These are phyloP conservation scores for Pipa parva DNA, from an alignment of 2,113 vertebrate genomes.

Conservation along the genomic window DNA sequence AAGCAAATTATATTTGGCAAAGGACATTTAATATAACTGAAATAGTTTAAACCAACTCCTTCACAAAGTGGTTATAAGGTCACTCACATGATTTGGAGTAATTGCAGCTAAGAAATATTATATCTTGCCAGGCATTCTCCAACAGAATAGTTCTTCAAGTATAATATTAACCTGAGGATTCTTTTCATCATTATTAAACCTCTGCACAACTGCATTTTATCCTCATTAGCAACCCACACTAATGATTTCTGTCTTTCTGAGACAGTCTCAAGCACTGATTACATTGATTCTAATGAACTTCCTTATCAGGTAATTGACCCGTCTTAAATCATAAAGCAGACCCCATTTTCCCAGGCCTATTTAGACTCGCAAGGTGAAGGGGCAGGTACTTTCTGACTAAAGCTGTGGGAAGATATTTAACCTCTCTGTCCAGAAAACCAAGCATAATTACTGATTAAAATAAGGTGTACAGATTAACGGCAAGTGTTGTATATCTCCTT, in stretches of 20 bases:
- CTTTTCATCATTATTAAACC: constrained; percentile 10
- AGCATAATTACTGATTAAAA: constrained; percentile 28
- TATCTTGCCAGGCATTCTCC: background rate
- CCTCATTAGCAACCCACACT: constrained; percentile 37
- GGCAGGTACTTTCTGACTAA: constrained; percentile 8
- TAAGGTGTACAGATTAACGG: background rate
- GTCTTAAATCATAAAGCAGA: constrained; percentile 24
- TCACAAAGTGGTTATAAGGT: background rate
- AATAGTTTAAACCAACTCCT: background rate
- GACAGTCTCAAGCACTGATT: constrained; percentile 31
- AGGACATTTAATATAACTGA: background rate
- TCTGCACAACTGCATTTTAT: constrained; percentile 20
- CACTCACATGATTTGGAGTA: background rate
- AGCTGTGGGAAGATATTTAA: constrained; percentile 28
- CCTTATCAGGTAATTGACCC: constrained; percentile 40
- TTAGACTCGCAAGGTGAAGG: constrained; percentile 17
- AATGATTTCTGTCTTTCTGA: constrained; percentile 35
- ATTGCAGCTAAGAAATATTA: background rate
- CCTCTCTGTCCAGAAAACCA: constrained; percentile 11
- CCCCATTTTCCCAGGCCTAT: constrained; percentile 24
- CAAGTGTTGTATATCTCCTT: background rate
- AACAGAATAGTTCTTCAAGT: background rate
- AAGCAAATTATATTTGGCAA: background rate
- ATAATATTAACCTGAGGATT: constrained; percentile 22
- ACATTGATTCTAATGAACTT: constrained; percentile 39